These are phyloP conservation scores for Vanessa atalanta DNA, from an alignment of 1,140 invertebrate genomes.

Conservation along the genomic window DNA sequence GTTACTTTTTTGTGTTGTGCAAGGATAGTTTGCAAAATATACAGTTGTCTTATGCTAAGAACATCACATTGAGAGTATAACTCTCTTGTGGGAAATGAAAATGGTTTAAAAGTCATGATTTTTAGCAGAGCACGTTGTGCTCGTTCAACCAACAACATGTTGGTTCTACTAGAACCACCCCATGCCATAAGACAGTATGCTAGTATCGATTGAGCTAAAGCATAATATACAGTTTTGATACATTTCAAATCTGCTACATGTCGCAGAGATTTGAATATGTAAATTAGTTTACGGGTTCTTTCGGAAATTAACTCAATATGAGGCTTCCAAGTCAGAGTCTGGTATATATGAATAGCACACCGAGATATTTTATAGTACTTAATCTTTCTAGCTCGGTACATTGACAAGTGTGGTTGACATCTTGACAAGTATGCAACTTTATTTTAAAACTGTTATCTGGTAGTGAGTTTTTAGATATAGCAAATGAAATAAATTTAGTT, in stretches of 20 bases:
- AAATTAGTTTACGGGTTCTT: conserved; percentile 35
- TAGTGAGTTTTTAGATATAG: no score
- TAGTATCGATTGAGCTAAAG: conserved; percentile 33
- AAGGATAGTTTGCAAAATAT: neutral
- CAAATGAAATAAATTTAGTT: no score
- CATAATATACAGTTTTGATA: conserved; percentile 31
- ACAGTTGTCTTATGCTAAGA: neutral
- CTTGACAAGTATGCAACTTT: no score
- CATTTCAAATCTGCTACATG: conserved; percentile 12
- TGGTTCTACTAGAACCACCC: conserved; percentile 25
- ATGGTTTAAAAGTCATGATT: conserved; percentile 17
- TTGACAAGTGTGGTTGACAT: no score
- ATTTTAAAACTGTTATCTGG: no score
- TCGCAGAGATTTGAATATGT: conserved; percentile 38
- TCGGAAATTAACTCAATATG: conserved; percentile 27
- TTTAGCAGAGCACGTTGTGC: conserved; percentile 26
- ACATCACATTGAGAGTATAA: neutral
- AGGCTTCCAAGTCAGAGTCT: neutral
- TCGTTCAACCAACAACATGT: conserved; percentile 6
- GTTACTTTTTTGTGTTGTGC: neutral
- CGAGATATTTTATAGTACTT: no score
- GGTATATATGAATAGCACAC: no score
- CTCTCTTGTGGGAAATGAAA: conserved; percentile 14
- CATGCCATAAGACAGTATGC: conserved; percentile 33
- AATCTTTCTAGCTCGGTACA: no score